These are phyloP conservation scores for Equus quagga DNA, from an alignment of 2,113 vertebrate genomes.

Conservation along the genomic window DNA sequence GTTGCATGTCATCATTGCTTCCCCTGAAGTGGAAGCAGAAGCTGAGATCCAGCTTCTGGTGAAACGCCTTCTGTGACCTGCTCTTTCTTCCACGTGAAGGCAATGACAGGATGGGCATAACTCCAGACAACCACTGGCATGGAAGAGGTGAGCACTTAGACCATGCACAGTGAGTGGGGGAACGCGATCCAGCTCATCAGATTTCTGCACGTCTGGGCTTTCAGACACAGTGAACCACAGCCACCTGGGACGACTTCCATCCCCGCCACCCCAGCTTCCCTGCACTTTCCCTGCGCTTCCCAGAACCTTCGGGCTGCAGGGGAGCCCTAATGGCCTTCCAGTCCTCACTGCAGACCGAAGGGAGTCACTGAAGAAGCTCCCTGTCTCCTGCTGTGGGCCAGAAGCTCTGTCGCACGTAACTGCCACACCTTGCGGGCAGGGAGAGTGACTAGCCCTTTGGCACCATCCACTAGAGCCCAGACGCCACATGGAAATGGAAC, in stretches of 20 bases:
- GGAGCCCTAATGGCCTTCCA: background rate
- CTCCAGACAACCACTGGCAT: background rate
- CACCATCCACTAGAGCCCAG: background rate
- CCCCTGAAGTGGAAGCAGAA: background rate
- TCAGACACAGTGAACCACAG: background rate
- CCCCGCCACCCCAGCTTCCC: background rate
- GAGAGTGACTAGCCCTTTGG: background rate
- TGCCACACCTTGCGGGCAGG: background rate
- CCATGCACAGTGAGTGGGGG: rapidly evolving
- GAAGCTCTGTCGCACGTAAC: background rate
- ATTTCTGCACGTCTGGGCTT: background rate
- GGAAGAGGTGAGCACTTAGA: no score
- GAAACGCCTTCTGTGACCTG: background rate
- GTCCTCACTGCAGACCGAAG: background rate
- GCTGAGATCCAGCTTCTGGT: background rate
- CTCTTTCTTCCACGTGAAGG: background rate
- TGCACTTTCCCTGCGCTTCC: background rate
- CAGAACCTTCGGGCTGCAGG: background rate
- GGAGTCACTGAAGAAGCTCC: background rate
- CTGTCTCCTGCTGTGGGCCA: background rate
- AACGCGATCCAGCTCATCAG: no score
- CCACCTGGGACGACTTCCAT: background rate
- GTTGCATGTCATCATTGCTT: background rate
- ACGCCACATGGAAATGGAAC: background rate
- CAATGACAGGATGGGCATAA: no score